phyloP scores from a whole-genome alignment of 2,888 invertebrate species.

The Cheiracanthium punctorium region DNA sequence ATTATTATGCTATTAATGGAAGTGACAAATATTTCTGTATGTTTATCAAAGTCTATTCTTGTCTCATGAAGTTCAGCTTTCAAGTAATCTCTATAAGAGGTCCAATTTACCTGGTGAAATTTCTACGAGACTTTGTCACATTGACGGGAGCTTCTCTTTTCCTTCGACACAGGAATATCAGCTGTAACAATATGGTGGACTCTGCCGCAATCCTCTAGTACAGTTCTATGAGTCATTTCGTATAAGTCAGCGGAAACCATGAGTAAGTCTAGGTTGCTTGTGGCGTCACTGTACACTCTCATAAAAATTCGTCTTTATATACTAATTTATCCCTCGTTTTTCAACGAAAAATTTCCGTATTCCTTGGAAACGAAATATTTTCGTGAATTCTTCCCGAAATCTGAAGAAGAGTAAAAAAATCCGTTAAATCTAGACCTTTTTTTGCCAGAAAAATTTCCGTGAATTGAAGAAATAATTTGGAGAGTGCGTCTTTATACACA shows the following conservation, averaged over 20 bases:
- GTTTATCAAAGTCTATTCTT: conserved; percentile 10
- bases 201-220: conserved; percentile 24
- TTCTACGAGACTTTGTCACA: conserved; percentile 5
- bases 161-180: background rate
- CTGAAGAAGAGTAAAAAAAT: too few species aligned
- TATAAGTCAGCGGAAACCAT: background rate
- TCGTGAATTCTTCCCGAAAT: too few species aligned
- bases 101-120: conserved; percentile 27
- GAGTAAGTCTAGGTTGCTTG: too few species aligned
- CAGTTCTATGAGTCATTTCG: conserved; percentile 1
- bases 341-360: too few species aligned
- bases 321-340: too few species aligned
- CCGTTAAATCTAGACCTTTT: too few species aligned
- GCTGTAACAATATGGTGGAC: conserved; percentile 6
- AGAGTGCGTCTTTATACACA: too few species aligned
- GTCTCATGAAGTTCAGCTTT: background rate
- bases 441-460: too few species aligned
- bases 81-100: conserved; percentile 18
- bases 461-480: too few species aligned
- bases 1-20: conserved; percentile 8
- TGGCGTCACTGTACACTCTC: conserved; percentile 17
- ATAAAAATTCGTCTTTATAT: too few species aligned
- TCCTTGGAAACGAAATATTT: too few species aligned
- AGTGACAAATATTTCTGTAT: conserved; percentile 19
- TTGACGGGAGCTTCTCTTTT: background rate